Percentiles rank a stretch among this genome's conserved stretches.
Conservation (phyloP, 1,140 invertebrate species). For the Carposina sasakii region DNA sequence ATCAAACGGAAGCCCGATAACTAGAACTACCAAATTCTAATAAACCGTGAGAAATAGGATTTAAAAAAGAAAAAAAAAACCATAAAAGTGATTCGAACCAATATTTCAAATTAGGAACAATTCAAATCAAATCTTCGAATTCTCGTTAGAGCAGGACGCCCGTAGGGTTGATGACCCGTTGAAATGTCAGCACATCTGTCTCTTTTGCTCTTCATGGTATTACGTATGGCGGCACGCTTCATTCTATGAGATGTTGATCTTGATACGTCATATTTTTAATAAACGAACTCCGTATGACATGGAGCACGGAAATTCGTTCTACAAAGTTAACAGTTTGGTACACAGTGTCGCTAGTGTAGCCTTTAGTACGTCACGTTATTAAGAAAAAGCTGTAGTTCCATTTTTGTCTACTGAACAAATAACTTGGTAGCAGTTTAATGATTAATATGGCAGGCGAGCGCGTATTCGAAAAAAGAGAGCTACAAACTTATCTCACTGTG, state of each 20-base stretch:
- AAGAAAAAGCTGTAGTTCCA: no score
- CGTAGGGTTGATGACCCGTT: constrained; percentile 69
- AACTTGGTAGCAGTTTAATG: no score
- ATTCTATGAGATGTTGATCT: constrained; percentile 65
- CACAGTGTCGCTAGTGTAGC: no score
- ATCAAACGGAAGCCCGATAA: constrained; percentile 56
- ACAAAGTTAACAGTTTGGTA: no score
- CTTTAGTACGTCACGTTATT: no score
- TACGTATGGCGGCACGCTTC: constrained; percentile 45
- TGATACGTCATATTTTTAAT: constrained; percentile 73
- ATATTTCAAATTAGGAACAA: constrained; percentile 69
- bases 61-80: constrained; percentile 29
- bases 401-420: no score
- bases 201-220: constrained; percentile 32
- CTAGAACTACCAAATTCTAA: constrained; percentile 53
- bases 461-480: constrained; percentile 62
- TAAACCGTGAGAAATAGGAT: constrained; percentile 36
- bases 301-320: constrained; percentile 67
- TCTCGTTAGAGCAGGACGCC: constrained; percentile 68
- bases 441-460: constrained; percentile 65
- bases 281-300: constrained; percentile 71
- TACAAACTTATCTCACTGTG: no score
- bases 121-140: constrained; percentile 70
- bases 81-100: constrained; percentile 33
- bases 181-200: constrained; percentile 64